A percentile compares a stretch with the other conserved stretches of the same genome.
Conservation (phyloP, 2,113 vertebrate species). For the Hemicordylus capensis region DNA sequence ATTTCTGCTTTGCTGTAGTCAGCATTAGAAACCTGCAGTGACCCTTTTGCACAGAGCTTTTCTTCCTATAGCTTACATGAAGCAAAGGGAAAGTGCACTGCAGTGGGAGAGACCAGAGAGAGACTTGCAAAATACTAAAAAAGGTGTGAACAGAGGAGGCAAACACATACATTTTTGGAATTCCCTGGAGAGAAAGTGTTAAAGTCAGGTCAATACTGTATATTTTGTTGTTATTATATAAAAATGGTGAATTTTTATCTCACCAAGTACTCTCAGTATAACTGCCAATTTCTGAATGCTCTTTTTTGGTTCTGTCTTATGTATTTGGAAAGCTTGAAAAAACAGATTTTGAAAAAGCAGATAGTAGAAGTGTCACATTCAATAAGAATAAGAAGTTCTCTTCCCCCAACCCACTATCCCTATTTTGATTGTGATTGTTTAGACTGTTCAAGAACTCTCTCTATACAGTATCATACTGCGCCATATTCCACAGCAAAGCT, state of each 20-base stretch:
- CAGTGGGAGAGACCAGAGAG: neutral
- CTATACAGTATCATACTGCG: neutral
- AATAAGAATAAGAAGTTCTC: neutral
- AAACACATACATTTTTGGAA: neutral
- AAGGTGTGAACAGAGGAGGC: constrained; percentile 6
- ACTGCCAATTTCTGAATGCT: too few relatives aligned
- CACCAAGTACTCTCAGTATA: too few relatives aligned
- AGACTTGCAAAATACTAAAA: constrained; percentile 17
- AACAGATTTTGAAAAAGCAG: too few relatives aligned
- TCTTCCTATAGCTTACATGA: constrained; percentile 41
- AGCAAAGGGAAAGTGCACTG: constrained; percentile 1
- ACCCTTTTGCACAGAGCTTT: constrained; percentile 15
- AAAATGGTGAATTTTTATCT: too few relatives aligned
- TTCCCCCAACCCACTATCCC: neutral
- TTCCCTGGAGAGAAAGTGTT: neutral
- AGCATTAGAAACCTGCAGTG: constrained; percentile 50
- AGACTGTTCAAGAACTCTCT: neutral
- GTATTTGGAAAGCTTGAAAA: too few relatives aligned
- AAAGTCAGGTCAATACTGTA: too few relatives aligned
- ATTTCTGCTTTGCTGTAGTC: constrained; percentile 53
- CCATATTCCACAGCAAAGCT: too few relatives aligned
- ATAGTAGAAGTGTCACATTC: neutral
- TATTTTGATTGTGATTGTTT: neutral
- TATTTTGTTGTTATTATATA: too few relatives aligned
- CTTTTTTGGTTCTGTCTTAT: too few relatives aligned